phyloP scores from a whole-genome alignment of 2,888 invertebrate species.

The Tholera decimalis region DNA sequence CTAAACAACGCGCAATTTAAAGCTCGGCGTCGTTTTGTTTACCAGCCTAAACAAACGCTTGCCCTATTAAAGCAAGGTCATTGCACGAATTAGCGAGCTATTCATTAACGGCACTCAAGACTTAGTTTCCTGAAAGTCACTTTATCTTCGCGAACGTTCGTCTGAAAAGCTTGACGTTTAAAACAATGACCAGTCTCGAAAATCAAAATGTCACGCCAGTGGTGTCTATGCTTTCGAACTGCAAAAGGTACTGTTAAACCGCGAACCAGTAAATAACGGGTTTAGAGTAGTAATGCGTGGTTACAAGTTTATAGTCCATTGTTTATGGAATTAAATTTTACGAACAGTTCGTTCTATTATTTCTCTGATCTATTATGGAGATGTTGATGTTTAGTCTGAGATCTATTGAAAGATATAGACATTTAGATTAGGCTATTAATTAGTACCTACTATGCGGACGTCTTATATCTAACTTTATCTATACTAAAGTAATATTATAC shows the following conservation, averaged over 20 bases:
- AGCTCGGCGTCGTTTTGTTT: slow-evolving; percentile 16
- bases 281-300: slow-evolving; percentile 14
- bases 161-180: slow-evolving; percentile 3
- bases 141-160: slow-evolving; percentile 4
- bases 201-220: slow-evolving; percentile 7
- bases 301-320: slow-evolving; percentile 30
- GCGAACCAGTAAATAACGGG: slow-evolving; percentile 22
- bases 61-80: slow-evolving; percentile 46
- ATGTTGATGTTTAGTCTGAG: background rate
- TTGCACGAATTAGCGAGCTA: slow-evolving; percentile 25
- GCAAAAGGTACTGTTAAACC: background rate
- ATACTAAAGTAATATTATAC: no score
- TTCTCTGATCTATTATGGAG: slow-evolving; percentile 3
- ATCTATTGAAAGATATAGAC: background rate
- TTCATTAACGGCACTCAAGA: slow-evolving; percentile 42
- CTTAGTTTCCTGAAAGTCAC: slow-evolving; percentile 34
- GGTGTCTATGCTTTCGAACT: slow-evolving; percentile 8
- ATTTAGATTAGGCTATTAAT: slow-evolving; percentile 1
- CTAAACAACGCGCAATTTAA: slow-evolving; percentile 2
- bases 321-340: slow-evolving; percentile 12
- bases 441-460: no score
- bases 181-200: slow-evolving; percentile 8
- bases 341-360: background rate
- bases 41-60: slow-evolving; percentile 36
- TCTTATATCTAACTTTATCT: no score